Base-by-base conservation (phyloP, 1,140 invertebrate genomes). In the Uloborus diversus region DNA sequence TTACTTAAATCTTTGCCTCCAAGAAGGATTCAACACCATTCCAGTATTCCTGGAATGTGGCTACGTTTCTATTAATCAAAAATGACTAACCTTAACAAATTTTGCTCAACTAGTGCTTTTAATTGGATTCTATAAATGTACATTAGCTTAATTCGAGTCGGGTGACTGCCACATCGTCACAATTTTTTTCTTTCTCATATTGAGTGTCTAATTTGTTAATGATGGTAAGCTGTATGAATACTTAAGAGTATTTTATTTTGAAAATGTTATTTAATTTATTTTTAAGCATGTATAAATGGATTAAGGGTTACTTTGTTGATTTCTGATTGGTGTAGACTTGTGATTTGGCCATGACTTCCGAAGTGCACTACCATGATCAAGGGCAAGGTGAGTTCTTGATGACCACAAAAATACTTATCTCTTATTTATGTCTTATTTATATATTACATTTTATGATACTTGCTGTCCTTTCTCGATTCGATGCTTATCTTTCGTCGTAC, bases 331-430 rank as follows among this genome's bases (percentile, higher is more conserved):
- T 68, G 51, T 66, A 65, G 75, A 68, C 62, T 78, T 65, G 47
- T 64, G 75, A 78, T 49, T 37, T 78, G 75, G 75, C 75, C 75
- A 78, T 78, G 75, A 78, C 75, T 57, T 78, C 75, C 42, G 71
- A 75, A 53, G 59, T 75, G 37, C 57, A 75, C n/a, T 75, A 75
- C 25, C 71, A 75, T 64, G 71, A 75, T 75, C 71, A 75, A 75
- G 71, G 71, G 47, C 71, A 75, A 75, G 71, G 71, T 75, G 71
- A 75, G 71, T 75, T 53, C n/a, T 64, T 35, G 59, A 51, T 75
- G 33, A 64, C 32, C 28, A 53, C 37, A 42, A 53, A 53, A 51
- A 66, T 53, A 68, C 28, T 68, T 47, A 56, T 69, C 4, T 37
- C 51, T 51, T 69, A 35, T 20, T 64, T 64, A 4, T n/a, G 32